Evolutionary conservation across 2,888 invertebrate species (phyloP).

Genomic region (Eupithecia subumbrata): DNA sequence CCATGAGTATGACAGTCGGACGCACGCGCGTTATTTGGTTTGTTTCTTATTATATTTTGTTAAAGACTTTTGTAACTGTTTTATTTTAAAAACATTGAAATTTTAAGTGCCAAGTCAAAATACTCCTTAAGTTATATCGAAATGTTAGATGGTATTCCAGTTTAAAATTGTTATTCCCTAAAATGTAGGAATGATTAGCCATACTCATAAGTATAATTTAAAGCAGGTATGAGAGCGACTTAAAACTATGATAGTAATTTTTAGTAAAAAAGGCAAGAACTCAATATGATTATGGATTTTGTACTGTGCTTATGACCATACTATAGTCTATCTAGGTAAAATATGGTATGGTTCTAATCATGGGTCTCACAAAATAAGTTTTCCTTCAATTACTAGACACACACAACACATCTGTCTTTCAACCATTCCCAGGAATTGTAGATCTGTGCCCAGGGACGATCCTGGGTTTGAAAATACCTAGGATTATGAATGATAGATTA

Average conservation of each 20-base stretch:
- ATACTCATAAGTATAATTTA: not conserved
- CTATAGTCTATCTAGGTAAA: not conserved
- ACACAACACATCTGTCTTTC: not conserved
- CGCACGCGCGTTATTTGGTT: not conserved
- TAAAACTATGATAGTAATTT: not conserved
- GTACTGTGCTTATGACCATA: not conserved
- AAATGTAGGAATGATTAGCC: not conserved
- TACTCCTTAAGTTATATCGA: conserved; percentile 8
- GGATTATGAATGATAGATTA: not conserved
- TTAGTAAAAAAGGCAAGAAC: not conserved
- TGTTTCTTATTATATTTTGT: not conserved
- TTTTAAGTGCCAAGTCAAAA: conserved; percentile 20
- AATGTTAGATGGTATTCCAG: not conserved
- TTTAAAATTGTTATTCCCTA: not conserved
- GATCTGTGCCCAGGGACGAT: not conserved
- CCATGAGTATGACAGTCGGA: not conserved
- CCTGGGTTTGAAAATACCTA: not conserved
- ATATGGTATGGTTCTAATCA: not conserved
- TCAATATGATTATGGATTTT: too few relatives aligned
- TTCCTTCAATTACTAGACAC: not conserved
- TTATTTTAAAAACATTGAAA: not conserved
- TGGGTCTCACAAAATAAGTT: not conserved
- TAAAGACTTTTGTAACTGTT: conserved; percentile 4
- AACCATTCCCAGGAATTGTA: not conserved
- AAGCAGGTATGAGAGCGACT: not conserved